Percentiles rank a stretch among this genome's conserved stretches.
phyloP scores from a whole-genome alignment of 1,140 invertebrate species.

The Campoletis sonorensis region DNA sequence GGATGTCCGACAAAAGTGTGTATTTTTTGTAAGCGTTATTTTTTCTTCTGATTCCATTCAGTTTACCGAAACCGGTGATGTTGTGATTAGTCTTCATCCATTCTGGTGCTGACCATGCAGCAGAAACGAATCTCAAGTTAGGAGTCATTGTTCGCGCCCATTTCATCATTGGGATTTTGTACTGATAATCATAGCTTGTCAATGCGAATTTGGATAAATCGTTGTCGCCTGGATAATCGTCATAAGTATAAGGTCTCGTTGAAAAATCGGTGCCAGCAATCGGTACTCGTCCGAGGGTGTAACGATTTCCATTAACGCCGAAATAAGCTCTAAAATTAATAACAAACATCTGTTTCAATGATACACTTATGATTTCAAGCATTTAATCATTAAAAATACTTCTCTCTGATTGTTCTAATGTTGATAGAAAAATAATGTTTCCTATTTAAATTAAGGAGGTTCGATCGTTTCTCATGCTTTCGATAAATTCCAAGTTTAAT shows the following conservation, averaged over 20 bases:
- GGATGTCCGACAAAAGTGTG: no score
- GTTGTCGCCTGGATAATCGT: constrained; percentile 75
- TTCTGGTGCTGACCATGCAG: constrained; percentile 90
- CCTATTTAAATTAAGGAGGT: no score
- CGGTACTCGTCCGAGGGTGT: constrained; percentile 80
- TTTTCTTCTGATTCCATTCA: not conserved
- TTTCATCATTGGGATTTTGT: constrained; percentile 72
- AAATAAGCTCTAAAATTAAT: constrained; percentile 71
- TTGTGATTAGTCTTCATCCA: constrained; percentile 95
- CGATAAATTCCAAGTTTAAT: no score
- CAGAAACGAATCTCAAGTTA: constrained; percentile 78
- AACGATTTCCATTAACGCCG: constrained; percentile 77
- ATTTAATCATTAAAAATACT: no score
- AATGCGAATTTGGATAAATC: constrained; percentile 68
- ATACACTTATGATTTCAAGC: no score
- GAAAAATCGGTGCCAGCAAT: constrained; percentile 87
- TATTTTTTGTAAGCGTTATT: no score
- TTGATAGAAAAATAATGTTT: no score
- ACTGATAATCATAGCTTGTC: constrained; percentile 69
- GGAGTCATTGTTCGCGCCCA: constrained; percentile 61
- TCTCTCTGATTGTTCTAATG: no score
- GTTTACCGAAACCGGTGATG: constrained; percentile 72
- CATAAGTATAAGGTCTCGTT: constrained; percentile 82
- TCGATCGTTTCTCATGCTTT: no score
- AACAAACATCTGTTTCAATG: no score